phyloP scores from a whole-genome alignment of 2,888 invertebrate species.

The Nomada goodeniana region DNA sequence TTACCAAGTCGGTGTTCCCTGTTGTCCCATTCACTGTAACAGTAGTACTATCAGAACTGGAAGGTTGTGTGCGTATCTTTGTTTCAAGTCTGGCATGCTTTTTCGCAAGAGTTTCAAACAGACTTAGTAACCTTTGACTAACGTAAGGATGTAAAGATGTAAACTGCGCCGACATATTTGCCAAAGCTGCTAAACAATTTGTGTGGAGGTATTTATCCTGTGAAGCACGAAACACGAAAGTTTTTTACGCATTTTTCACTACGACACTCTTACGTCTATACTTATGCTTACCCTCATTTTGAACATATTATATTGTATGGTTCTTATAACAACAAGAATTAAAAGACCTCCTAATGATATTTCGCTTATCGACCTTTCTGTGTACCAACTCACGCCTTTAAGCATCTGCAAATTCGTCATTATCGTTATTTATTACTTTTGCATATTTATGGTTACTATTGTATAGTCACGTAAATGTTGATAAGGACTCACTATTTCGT shows the following conservation, averaged over 20 bases:
- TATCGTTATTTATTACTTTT: slow-evolving; percentile 82
- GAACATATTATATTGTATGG: slow-evolving; percentile 98
- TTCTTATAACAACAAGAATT: slow-evolving; percentile 97
- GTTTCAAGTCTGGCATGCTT: slow-evolving; percentile 90
- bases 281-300: slow-evolving; percentile 90
- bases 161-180: slow-evolving; percentile 99
- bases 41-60: slow-evolving; percentile 64
- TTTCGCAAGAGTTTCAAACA: slow-evolving; percentile 96
- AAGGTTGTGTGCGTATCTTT: slow-evolving; percentile 74
- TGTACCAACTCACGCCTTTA: slow-evolving; percentile 96
- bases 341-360: slow-evolving; percentile 97
- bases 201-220: slow-evolving; percentile 98
- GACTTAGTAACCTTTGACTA: slow-evolving; percentile 95
- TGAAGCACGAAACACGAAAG: slow-evolving; percentile 51
- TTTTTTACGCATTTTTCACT: neutral
- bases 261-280: neutral
- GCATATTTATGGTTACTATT: slow-evolving; percentile 96
- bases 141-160: slow-evolving; percentile 97
- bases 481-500: slow-evolving; percentile 93
- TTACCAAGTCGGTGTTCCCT: slow-evolving; percentile 78
- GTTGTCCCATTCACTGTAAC: slow-evolving; percentile 73
- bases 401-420: slow-evolving; percentile 88
- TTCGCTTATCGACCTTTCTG: slow-evolving; percentile 95
- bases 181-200: slow-evolving; percentile 98
- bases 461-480: slow-evolving; percentile 87